Evolutionary conservation across 2,797 vertebrate genomes (phyloP), one percentile per base, ranked within the genome.

Genomic region (Manis pentadactyla): DNA sequence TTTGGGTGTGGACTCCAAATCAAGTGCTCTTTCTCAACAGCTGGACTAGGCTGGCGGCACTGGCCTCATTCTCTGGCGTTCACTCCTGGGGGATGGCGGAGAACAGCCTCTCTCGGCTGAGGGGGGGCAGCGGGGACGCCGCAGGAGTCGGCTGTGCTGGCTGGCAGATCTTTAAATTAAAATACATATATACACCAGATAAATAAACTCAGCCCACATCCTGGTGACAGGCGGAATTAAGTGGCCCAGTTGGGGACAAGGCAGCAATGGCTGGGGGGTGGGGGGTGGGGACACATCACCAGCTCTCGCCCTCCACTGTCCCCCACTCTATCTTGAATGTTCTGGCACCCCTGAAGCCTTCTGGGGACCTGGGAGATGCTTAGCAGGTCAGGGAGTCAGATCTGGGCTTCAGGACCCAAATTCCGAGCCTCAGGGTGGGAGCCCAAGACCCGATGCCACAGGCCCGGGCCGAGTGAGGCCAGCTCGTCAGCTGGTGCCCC

Each of bases 161-260:
- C 55, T n/a, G 91, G 92, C 84, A 92, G 90, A 64, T 78, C 90
- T 97, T 96, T 92, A 93, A 90, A 96, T 97, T 94, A 97, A 95
- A 97, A 97, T 93, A 89, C 89, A 77, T 95, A 92, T 87, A 95
- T 89, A 89, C 83, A 85, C 29, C 81, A 64, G 84, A 66, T 97
- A 97, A 95, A 96, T 93, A 86, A 92, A 79, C 31, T 29, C 2
- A 6, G 84, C 66, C 66, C 87, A 82, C 57, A 31, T 90, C 96
- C 96, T 39, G 87, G 95, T 88, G 85, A 95, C 97, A 95, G 88
- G 82, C 0, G 0, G 92, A 94, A 97, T 96, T 93, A 97, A 95
- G 68, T 94, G 0, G 27, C 95, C 37, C 17, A 0, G 90, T 71
- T 73, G 96, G 97, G 87, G 92, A 96, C 75, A 92, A 2, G 2